A percentile compares a stretch with the other conserved stretches of the same genome.
Evolutionary conservation across 2,113 vertebrate species (phyloP).

Genomic region (Bubo scandiacus): DNA sequence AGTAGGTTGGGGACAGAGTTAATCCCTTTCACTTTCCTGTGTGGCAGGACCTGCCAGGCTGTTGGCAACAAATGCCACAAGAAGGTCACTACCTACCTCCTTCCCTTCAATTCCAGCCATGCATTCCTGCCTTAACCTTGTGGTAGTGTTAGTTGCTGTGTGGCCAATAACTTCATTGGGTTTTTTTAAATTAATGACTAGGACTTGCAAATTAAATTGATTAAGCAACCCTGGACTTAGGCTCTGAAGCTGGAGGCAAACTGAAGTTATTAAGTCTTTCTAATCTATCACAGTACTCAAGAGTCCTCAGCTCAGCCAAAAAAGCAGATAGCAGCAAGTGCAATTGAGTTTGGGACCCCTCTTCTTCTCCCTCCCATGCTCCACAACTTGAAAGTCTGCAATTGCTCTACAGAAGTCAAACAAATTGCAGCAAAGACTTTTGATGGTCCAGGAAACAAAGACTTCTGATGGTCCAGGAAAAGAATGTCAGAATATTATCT

Average conservation of each 20-base stretch:
- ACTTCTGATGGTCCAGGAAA: background rate
- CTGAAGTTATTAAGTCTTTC: background rate
- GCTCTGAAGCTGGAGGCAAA: background rate
- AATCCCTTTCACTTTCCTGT: background rate
- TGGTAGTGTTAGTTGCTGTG: background rate
- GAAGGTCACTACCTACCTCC: background rate
- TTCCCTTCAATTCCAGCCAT: background rate
- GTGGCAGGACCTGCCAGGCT: background rate
- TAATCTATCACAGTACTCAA: background rate
- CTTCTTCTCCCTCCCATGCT: background rate
- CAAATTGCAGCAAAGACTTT: background rate
- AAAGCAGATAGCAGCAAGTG: background rate
- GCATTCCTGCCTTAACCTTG: background rate
- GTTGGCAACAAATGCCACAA: background rate
- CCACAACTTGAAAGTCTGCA: background rate
- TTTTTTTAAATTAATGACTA: background rate
- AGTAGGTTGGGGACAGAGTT: background rate
- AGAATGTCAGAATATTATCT: background rate
- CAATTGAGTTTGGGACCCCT: background rate
- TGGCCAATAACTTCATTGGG: fast-evolving
- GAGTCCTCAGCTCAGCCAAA: background rate
- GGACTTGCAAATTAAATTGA: background rate
- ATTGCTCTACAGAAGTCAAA: background rate
- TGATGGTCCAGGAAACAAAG: background rate
- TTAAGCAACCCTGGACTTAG: background rate